Percentiles rank a stretch among this genome's conserved stretches.
phyloP scores from a whole-genome alignment of 2,113 vertebrate genomes.

The Hepsetus odoe region DNA sequence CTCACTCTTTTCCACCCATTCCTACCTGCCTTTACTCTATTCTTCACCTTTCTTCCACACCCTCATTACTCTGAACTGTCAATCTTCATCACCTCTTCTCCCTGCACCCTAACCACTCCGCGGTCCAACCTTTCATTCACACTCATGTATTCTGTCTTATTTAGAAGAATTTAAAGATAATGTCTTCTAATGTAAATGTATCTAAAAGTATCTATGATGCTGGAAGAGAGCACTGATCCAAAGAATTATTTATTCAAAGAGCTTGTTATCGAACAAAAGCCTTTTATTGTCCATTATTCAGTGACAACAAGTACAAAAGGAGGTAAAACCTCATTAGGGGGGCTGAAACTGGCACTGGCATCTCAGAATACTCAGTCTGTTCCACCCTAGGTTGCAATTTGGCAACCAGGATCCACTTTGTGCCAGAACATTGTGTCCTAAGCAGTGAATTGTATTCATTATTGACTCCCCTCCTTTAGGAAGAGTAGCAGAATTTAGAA shows the following conservation, averaged over 20 bases:
- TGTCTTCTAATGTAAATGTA: too few relatives aligned
- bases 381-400: slow-evolving; percentile 19
- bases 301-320: neutral
- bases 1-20: too few relatives aligned
- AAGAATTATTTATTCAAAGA: neutral
- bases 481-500: slow-evolving; percentile 9
- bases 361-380: slow-evolving; percentile 3
- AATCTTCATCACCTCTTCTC: too few relatives aligned
- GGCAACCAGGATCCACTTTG: neutral
- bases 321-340: too few relatives aligned
- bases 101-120: too few relatives aligned
- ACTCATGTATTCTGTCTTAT: too few relatives aligned
- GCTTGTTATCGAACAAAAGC: neutral
- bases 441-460: slow-evolving; percentile 10
- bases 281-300: neutral
- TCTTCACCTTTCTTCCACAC: too few relatives aligned
- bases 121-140: too few relatives aligned
- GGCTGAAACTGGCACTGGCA: neutral
- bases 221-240: neutral
- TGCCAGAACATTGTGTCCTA: slow-evolving; percentile 22
- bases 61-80: too few relatives aligned
- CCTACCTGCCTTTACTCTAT: too few relatives aligned
- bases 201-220: too few relatives aligned
- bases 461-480: slow-evolving; percentile 12
- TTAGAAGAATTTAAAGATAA: too few relatives aligned